Evolutionary conservation across 1,140 invertebrate species (phyloP).

Genomic region (Drosophila nebulosa): DNA sequence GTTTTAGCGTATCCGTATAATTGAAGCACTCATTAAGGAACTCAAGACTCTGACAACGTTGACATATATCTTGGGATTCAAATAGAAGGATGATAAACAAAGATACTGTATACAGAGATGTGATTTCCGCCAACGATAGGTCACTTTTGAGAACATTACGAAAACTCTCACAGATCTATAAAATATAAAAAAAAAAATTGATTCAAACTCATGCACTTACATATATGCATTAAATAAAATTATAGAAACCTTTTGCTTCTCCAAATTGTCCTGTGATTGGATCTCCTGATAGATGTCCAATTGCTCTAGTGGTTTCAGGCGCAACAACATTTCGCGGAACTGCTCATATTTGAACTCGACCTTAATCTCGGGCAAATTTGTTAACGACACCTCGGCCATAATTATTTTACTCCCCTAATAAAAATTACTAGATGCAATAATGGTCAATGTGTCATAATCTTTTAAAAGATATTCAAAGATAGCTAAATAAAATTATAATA

Average conservation of each 20-base stretch:
- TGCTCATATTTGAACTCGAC: slow-evolving; percentile 12
- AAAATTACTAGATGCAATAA: too few species aligned
- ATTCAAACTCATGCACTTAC: neutral
- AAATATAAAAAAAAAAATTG: too few species aligned
- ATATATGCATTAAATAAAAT: neutral
- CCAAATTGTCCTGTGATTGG: neutral
- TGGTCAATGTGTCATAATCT: too few species aligned
- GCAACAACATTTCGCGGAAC: neutral
- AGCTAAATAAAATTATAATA: too few species aligned
- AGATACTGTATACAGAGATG: slow-evolving; percentile 35
- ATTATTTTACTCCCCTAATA: neutral
- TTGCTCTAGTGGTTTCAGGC: neutral
- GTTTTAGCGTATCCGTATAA: slow-evolving; percentile 58
- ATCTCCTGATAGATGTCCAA: slow-evolving; percentile 23
- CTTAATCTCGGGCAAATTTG: slow-evolving; percentile 9
- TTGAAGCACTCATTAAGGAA: slow-evolving; percentile 49
- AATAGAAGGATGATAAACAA: slow-evolving; percentile 26
- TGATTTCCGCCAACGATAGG: slow-evolving; percentile 40
- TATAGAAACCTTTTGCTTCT: slow-evolving; percentile 14
- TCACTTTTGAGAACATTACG: slow-evolving; percentile 16
- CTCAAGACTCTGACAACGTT: slow-evolving; percentile 17
- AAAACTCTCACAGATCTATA: slow-evolving; percentile 27
- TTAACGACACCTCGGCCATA: slow-evolving; percentile 1
- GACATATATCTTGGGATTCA: neutral
- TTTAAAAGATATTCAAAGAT: too few species aligned